phyloP scores from a whole-genome alignment of 1,140 invertebrate species.

The Vollenhovia emeryi region DNA sequence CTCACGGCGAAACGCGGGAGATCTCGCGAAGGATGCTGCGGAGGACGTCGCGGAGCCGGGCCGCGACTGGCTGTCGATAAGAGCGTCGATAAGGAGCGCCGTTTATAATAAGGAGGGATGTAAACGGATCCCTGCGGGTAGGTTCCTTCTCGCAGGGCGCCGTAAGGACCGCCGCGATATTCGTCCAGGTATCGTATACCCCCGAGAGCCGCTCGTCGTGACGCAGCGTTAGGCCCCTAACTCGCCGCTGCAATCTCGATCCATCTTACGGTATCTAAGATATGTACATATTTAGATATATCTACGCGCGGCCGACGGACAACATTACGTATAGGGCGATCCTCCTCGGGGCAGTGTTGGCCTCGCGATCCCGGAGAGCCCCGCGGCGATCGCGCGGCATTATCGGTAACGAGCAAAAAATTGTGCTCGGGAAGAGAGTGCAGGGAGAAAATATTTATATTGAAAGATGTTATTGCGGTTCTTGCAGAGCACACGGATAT shows the following conservation, averaged over 20 bases:
- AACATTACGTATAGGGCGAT: conserved; percentile 72
- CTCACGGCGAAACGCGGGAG: background rate
- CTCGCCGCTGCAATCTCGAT: background rate
- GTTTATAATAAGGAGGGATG: conserved; percentile 6
- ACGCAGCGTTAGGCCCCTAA: background rate
- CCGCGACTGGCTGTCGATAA: conserved; percentile 35
- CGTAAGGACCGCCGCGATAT: background rate
- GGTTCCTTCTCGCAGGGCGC: background rate
- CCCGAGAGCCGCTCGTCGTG: background rate
- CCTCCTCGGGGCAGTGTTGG: background rate
- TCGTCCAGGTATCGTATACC: background rate
- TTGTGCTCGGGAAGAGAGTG: background rate
- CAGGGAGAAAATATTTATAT: background rate
- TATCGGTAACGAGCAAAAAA: background rate
- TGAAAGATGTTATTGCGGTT: background rate
- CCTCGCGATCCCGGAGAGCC: background rate
- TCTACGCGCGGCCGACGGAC: conserved; percentile 16
- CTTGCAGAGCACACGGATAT: background rate
- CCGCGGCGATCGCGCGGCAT: background rate
- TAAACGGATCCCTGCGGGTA: conserved; percentile 14
- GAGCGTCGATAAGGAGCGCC: conserved; percentile 27
- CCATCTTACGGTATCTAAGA: conserved; percentile 37
- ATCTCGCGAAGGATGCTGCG: conserved; percentile 46
- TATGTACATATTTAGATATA: conserved; percentile 56
- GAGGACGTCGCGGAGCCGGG: background rate